These are phyloP conservation scores for Zosterops lateralis DNA, from an alignment of 2,113 vertebrate species.

Conservation along the genomic window DNA sequence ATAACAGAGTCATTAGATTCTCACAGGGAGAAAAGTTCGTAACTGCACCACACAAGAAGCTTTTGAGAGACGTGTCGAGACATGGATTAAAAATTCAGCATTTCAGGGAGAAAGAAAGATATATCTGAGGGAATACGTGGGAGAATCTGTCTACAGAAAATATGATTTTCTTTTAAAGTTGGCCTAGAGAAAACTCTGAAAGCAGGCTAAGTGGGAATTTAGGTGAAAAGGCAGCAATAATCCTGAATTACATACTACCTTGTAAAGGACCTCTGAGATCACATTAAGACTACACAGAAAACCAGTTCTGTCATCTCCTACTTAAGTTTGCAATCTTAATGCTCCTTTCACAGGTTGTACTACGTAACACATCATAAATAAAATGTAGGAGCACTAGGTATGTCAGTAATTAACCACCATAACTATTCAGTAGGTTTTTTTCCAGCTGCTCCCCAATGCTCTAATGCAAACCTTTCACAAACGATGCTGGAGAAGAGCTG, in stretches of 20 bases:
- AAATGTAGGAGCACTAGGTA: neutral
- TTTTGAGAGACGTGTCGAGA: neutral
- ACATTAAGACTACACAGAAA: neutral
- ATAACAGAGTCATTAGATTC: neutral
- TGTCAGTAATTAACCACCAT: neutral
- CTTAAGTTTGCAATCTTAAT: neutral
- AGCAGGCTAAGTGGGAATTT: neutral
- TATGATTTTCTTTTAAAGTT: neutral
- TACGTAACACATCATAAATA: neutral
- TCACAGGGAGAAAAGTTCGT: neutral
- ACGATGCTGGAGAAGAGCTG: neutral
- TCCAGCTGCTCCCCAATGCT: neutral
- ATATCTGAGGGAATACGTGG: neutral
- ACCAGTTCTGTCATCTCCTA: neutral
- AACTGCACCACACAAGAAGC: neutral
- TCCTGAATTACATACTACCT: neutral
- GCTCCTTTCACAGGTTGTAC: neutral
- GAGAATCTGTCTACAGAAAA: neutral
- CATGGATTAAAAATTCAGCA: neutral
- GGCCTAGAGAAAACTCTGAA: neutral
- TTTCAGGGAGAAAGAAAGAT: neutral
- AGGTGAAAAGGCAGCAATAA: neutral
- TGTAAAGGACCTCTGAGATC: neutral
- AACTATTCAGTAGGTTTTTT: neutral
- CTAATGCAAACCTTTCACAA: neutral